Base-by-base conservation (phyloP, 2,113 vertebrate genomes). In the Potamarius usumacintae region DNA sequence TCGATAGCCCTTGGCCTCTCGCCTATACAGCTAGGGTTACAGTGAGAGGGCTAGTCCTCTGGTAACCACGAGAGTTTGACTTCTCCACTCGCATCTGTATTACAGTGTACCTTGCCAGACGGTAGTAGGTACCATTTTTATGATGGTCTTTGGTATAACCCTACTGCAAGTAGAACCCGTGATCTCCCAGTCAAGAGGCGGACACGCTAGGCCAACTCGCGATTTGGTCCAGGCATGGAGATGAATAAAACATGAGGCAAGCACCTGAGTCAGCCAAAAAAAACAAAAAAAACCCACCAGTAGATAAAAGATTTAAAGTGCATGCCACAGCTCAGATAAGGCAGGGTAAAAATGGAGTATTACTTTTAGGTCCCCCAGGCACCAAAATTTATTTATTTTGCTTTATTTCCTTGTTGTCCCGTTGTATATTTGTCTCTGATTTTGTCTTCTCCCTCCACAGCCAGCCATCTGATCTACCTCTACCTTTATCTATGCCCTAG, bases 171-270 rank as follows among this genome's bases (percentile, higher is more conserved):
- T 42, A 42, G 42, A 4, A 42, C 42, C 4, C 0, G 42, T 42
- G 42, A 42, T 42, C 42, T 42, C 42, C 42, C 42, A 0, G 42
- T 42, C 42, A 42, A 42, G 42, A 42, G 42, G 42, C 42, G 42
- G 42, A 42, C 42, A 42, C 42, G 42, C 42, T 4, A 42, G 42
- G 42, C 42, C 42, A 42, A 42, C 42, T 4, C 42, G 42, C 3
- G 42, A 3, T 42, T 42, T 85, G 20, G 22, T 85, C 22, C 57
- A 58, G 71, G 48, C 58, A 25, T 14, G 63, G n/a, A 42, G 11
- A 58, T 86, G 52, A 86, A 86, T 69, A 67, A 80, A 80, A 67
- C 50, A 86, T 69, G 52, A 86, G 7, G 4, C 17, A 60, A 81
- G 30, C 15, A 60, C 14, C 57, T 25, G 58, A 67, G 4, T 86